phyloP scores from a whole-genome alignment of 2,888 invertebrate genomes.

The Artemia sinica region DNA sequence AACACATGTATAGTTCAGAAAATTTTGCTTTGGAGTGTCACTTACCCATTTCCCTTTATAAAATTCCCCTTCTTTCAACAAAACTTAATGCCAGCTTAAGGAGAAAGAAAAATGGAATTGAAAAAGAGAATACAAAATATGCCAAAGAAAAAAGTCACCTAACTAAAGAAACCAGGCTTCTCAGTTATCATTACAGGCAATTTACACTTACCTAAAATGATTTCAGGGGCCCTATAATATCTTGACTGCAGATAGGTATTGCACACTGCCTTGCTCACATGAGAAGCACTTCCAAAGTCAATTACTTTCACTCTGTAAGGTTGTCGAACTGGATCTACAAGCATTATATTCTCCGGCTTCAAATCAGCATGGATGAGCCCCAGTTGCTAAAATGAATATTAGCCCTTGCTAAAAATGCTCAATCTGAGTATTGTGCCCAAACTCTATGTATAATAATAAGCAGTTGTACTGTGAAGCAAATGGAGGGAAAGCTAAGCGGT shows the following conservation, averaged over 20 bases:
- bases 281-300: slow-evolving; percentile 97
- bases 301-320: slow-evolving; percentile 99
- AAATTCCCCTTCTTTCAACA: no score
- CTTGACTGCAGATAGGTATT: slow-evolving; percentile 98
- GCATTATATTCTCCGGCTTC: slow-evolving; percentile 99
- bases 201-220: slow-evolving; percentile 50
- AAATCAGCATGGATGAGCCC: slow-evolving; percentile 98
- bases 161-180: no score
- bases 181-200: no score
- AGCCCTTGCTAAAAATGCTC: not conserved
- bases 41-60: no score
- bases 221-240: slow-evolving; percentile 94
- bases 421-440: not conserved
- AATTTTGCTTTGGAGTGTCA: no score
- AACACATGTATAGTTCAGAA: no score
- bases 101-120: no score
- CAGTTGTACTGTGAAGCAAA: no score
- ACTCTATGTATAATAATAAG: not conserved
- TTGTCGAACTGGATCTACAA: slow-evolving; percentile 92
- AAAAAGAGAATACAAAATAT: no score
- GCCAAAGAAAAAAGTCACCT: no score
- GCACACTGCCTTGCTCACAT: slow-evolving; percentile 97
- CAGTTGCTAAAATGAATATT: slow-evolving; percentile 53
- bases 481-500: no score
- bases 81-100: no score